These are phyloP conservation scores for Herpetotheres cachinnans DNA, from an alignment of 2,113 vertebrate species.

Conservation along the genomic window DNA sequence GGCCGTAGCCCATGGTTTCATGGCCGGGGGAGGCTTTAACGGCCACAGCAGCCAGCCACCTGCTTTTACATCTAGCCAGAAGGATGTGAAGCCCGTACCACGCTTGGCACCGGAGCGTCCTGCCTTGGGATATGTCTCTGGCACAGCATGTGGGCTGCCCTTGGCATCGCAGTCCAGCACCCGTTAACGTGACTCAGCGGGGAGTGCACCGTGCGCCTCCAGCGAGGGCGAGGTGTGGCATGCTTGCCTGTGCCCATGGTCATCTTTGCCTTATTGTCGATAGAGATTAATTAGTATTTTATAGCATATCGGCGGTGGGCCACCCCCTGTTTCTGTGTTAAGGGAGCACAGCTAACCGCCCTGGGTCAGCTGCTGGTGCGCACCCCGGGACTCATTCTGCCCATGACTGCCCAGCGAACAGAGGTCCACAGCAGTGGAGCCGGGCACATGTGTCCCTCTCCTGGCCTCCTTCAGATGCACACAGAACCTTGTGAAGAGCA, in stretches of 20 bases:
- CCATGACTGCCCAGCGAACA: background rate
- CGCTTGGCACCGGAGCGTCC: background rate
- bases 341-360: background rate
- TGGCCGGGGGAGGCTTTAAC: background rate
- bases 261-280: background rate
- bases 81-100: background rate
- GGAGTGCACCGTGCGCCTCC: too few relatives aligned
- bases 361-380: background rate
- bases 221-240: background rate
- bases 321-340: background rate
- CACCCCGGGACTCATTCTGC: background rate
- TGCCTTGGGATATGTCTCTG: background rate
- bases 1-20: background rate
- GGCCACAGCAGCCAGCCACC: background rate
- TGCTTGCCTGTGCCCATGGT: background rate
- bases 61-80: background rate
- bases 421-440: background rate
- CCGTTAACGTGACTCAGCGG: background rate
- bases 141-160: background rate
- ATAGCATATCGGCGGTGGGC: background rate
- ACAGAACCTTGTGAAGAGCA: background rate
- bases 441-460: accelerated
- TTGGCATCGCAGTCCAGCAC: too few relatives aligned
- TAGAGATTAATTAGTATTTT: background rate
- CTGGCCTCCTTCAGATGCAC: background rate